Base-by-base conservation (phyloP, 1,140 invertebrate genomes). In the Monochamus saltuarius region DNA sequence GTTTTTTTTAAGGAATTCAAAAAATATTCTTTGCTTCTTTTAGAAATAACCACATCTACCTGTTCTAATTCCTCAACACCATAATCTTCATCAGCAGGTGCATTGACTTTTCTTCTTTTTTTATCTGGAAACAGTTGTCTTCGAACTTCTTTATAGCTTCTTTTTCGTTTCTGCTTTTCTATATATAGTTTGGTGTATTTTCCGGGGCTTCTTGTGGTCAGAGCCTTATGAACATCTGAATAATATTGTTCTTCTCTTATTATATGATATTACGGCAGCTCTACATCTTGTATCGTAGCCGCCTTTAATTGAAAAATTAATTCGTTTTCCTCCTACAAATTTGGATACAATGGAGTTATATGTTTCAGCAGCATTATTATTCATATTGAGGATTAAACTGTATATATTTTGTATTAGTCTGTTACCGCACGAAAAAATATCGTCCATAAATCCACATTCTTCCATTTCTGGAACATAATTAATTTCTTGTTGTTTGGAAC, bases 321-420 rank as follows among this genome's bases (percentile, higher is more conserved):
- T 60, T 52, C 73, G 45, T 66, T 80, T 79, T 11, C 75, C 78
- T 40, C 72, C 68, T 17, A 72, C 65, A 54, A 56, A 64, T 62
- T 79, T 78, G 6, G 55, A 52, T 6, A 77, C 46, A 9, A 69
- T 63, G 6, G 59, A 49, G 62, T 78, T 75, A 65, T 71, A 79
- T 9, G 39, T 17, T 68, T 81, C 79, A 4, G 70, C 73, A 16
- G 56, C 17, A 62, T 80, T 81, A 42, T 74, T 80, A 22, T 73
- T 76, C 13, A 69, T 64, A 56, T 77, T 69, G 1, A 66, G 47
- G 7, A 80, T 56, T 11, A 77, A 65, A 55, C 71, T 73, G 2
- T 63, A 13, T 17, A 68, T 42, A 55, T 70, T 40, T 10, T 51
- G 35, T 4, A 50, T 16, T 37, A 59, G 17, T 7, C 61, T 39